These are phyloP conservation scores for Hyles lineata DNA, from an alignment of 2,888 invertebrate genomes.

Conservation along the genomic window DNA sequence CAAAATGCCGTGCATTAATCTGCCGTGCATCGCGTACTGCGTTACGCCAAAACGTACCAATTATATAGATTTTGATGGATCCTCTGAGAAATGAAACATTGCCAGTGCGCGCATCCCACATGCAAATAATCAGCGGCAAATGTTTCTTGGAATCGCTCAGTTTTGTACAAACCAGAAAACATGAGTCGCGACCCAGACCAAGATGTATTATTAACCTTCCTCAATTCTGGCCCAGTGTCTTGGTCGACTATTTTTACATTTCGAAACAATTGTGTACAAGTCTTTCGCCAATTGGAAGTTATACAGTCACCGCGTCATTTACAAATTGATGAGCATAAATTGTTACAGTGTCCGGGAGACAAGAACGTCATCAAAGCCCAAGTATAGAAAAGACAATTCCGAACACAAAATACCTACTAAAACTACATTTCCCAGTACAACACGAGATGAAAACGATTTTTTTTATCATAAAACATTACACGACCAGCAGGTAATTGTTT, in stretches of 20 bases:
- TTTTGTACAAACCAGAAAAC: slow-evolving; percentile 45
- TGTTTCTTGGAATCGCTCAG: slow-evolving; percentile 39
- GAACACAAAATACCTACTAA: neutral
- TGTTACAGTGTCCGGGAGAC: slow-evolving; percentile 40
- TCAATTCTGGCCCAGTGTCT: slow-evolving; percentile 60
- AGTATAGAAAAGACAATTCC: neutral
- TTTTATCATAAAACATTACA: neutral
- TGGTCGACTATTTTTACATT: slow-evolving; percentile 65
- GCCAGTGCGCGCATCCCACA: slow-evolving; percentile 23
- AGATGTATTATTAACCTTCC: slow-evolving; percentile 59
- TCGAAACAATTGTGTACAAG: slow-evolving; percentile 65
- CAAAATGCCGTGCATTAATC: neutral
- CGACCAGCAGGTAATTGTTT: slow-evolving; percentile 1
- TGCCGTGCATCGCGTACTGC: neutral
- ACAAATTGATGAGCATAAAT: slow-evolving; percentile 67
- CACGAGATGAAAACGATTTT: neutral
- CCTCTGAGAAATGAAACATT: slow-evolving; percentile 21
- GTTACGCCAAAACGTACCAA: neutral
- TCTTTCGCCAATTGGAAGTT: slow-evolving; percentile 74
- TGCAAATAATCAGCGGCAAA: slow-evolving; percentile 5
- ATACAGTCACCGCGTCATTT: slow-evolving; percentile 63
- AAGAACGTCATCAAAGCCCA: slow-evolving; percentile 22
- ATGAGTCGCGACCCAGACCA: slow-evolving; percentile 53
- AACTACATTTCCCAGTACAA: neutral
- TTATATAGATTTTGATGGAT: slow-evolving; percentile 4